phyloP scores from a whole-genome alignment of 2,888 invertebrate genomes.

The Leptopilina syphax region DNA sequence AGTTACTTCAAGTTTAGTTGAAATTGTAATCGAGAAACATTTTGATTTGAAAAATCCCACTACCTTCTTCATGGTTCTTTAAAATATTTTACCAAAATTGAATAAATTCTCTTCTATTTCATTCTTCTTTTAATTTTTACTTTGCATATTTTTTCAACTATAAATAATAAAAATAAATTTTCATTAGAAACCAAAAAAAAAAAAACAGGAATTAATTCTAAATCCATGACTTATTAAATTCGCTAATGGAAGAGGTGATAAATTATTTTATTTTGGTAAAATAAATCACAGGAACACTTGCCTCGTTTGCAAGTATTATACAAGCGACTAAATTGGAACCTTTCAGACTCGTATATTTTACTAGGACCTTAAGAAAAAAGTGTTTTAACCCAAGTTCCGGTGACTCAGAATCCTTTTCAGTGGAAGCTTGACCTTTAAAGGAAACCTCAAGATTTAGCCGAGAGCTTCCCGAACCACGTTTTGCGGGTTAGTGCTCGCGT shows the following conservation, averaged over 20 bases:
- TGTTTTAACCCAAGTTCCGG: slow-evolving; percentile 19
- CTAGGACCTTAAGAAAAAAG: slow-evolving; percentile 7
- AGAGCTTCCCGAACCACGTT: slow-evolving; percentile 44
- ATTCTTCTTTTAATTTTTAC: no score
- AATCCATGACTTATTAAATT: no score
- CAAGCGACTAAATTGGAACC: not conserved
- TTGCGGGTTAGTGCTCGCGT: slow-evolving; percentile 64
- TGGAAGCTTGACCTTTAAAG: slow-evolving; percentile 61
- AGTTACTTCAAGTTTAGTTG: not conserved
- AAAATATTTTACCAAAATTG: no score
- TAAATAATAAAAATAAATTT: no score
- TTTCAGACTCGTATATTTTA: slow-evolving; percentile 8
- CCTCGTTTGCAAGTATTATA: slow-evolving; percentile 2
- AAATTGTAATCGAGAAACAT: not conserved
- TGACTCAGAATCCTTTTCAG: slow-evolving; percentile 25
- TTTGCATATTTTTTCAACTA: no score
- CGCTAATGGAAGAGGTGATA: no score
- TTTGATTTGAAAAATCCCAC: not conserved
- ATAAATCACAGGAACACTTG: not conserved
- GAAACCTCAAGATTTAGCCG: slow-evolving; percentile 57
- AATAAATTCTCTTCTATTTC: no score
- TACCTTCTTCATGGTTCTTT: no score
- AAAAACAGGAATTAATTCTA: no score
- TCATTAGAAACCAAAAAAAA: no score
- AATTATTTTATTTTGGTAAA: not conserved